These are phyloP conservation scores for Phalanger gymnotis DNA, from an alignment of 2,797 vertebrate genomes.

Conservation along the genomic window DNA sequence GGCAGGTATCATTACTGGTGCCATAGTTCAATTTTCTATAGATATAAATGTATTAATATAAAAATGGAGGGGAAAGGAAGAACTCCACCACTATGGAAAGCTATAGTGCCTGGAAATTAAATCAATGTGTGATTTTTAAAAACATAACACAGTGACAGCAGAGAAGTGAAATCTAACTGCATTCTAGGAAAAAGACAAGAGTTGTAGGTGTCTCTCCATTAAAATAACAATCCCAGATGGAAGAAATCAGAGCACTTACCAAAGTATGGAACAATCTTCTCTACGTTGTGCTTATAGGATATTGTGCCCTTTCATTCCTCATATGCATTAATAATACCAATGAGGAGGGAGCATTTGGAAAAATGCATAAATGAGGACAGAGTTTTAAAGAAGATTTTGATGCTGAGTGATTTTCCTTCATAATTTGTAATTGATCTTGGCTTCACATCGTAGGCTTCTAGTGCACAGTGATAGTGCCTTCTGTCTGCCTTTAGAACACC, in stretches of 20 bases:
- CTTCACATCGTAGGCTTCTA: constrained; percentile 57
- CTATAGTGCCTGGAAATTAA: constrained; percentile 76
- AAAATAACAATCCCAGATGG: constrained; percentile 70
- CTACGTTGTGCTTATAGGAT: constrained; percentile 57
- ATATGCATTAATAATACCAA: constrained; percentile 45
- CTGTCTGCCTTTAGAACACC: not conserved
- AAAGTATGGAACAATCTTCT: not conserved
- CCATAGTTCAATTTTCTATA: constrained; percentile 80
- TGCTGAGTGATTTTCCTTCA: constrained; percentile 15
- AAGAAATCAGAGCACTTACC: constrained; percentile 52
- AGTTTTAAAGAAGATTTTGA: constrained; percentile 15
- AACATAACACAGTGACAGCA: constrained; percentile 73
- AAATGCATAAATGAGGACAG: constrained; percentile 40
- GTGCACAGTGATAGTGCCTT: not conserved
- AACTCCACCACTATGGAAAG: constrained; percentile 74
- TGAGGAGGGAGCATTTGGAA: constrained; percentile 31
- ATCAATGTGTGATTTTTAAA: constrained; percentile 78
- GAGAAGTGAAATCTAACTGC: constrained; percentile 80
- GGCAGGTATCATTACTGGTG: constrained; percentile 78
- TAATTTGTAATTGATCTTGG: constrained; percentile 49
- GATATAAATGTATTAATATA: constrained; percentile 78
- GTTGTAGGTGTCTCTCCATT: constrained; percentile 80
- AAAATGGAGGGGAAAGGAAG: constrained; percentile 77
- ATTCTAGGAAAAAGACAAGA: constrained; percentile 78
- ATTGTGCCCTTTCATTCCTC: constrained; percentile 58